phyloP scores from a whole-genome alignment of 1,140 invertebrate species.

The Diploscapter pachys region DNA sequence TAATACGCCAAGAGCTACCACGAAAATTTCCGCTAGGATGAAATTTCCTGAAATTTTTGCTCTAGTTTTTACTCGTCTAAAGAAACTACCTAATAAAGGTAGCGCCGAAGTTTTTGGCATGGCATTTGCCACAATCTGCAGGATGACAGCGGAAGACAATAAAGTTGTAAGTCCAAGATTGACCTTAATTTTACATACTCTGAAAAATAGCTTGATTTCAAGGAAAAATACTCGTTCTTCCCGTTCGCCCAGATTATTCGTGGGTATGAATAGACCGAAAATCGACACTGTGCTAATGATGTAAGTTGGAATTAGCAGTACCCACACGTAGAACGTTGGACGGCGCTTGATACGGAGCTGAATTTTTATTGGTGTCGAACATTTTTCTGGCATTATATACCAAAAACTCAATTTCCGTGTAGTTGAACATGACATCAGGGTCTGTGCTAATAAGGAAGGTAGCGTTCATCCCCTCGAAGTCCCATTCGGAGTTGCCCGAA shows the following conservation, averaged over 20 bases:
- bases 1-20: slow-evolving; percentile 27
- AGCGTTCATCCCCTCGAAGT: slow-evolving; percentile 13
- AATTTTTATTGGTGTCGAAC: not conserved
- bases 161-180: slow-evolving; percentile 34
- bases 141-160: slow-evolving; percentile 30
- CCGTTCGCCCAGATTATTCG: slow-evolving; percentile 28
- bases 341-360: slow-evolving; percentile 14
- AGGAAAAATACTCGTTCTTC: slow-evolving; percentile 15
- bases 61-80: not conserved
- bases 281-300: slow-evolving; percentile 30
- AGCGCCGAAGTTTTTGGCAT: slow-evolving; percentile 34
- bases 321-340: slow-evolving; percentile 35
- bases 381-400: no score
- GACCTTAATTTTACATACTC: slow-evolving; percentile 1
- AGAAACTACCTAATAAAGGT: slow-evolving; percentile 24
- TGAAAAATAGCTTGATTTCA: not conserved
- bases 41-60: slow-evolving; percentile 27
- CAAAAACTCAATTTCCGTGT: no score
- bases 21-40: slow-evolving; percentile 36
- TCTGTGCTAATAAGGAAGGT: not conserved
- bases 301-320: slow-evolving; percentile 24
- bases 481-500: slow-evolving; percentile 18
- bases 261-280: slow-evolving; percentile 29
- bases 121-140: slow-evolving; percentile 29
- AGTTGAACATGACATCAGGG: no score